Conservation (phyloP, 1,140 invertebrate species). For the Drosophila pseudoananassae region DNA sequence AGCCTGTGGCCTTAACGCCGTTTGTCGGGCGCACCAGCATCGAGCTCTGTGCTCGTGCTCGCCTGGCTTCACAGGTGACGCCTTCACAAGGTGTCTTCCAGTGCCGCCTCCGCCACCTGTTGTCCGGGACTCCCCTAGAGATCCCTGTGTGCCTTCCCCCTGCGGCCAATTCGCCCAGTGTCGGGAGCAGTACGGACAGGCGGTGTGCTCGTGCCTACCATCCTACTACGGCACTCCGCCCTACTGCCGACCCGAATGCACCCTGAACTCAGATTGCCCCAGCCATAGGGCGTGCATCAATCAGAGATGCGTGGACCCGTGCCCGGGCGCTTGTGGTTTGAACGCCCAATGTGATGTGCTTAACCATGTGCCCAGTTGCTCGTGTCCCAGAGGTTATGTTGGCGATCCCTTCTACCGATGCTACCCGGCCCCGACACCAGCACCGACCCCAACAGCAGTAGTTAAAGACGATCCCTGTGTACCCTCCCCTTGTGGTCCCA, state of each 20-base stretch:
- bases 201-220: constrained; percentile 88
- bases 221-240: constrained; percentile 90
- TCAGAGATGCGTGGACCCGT: constrained; percentile 92
- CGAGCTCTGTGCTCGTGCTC: constrained; percentile 91
- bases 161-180: constrained; percentile 88
- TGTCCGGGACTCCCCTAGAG: constrained; percentile 63
- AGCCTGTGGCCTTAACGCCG: constrained; percentile 92
- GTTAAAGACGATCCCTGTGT: constrained; percentile 88
- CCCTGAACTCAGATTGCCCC: constrained; percentile 89
- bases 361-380: constrained; percentile 91
- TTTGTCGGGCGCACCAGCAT: constrained; percentile 92
- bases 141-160: constrained; percentile 89
- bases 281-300: constrained; percentile 90
- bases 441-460: constrained; percentile 86
- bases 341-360: constrained; percentile 90
- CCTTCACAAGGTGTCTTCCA: constrained; percentile 89
- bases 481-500: constrained; percentile 91
- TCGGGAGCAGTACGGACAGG: constrained; percentile 85
- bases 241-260: constrained; percentile 90
- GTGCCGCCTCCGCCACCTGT: constrained; percentile 84
- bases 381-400: constrained; percentile 88
- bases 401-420: constrained; percentile 88
- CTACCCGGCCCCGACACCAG: constrained; percentile 78
- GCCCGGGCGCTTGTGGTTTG: constrained; percentile 90
- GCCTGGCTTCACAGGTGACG: constrained; percentile 90